These are phyloP conservation scores for Cynopterus sphinx DNA, from an alignment of 2,797 vertebrate species.

Conservation along the genomic window DNA sequence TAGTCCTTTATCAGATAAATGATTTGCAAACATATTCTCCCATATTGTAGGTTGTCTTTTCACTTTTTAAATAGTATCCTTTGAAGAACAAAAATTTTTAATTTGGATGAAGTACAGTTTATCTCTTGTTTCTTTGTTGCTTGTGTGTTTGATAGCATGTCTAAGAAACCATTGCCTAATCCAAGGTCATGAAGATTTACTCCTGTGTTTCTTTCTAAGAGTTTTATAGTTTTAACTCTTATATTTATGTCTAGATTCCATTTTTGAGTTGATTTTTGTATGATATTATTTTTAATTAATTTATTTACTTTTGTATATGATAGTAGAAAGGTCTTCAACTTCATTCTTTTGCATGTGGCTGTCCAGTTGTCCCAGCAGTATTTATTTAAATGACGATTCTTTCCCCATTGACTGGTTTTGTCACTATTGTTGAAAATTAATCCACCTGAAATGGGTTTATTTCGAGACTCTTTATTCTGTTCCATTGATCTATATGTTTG, in stretches of 20 bases:
- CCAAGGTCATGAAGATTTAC: background rate
- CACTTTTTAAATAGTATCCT: background rate
- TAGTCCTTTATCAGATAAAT: background rate
- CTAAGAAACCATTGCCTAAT: background rate
- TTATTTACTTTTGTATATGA: background rate
- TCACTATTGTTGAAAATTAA: background rate
- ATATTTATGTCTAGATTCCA: background rate
- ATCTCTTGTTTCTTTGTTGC: background rate
- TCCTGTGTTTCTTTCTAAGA: background rate
- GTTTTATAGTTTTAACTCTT: constrained; percentile 2
- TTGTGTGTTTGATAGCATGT: background rate
- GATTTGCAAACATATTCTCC: background rate
- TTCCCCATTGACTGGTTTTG: background rate
- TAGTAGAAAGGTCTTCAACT: background rate
- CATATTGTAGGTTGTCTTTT: background rate
- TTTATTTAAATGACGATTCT: background rate
- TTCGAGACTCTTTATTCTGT: background rate
- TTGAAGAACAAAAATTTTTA: background rate
- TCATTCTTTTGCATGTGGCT: background rate
- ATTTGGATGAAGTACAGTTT: background rate
- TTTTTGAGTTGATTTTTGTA: constrained; percentile 5
- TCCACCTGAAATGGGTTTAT: background rate
- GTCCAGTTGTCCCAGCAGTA: background rate
- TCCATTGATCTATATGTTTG: background rate
- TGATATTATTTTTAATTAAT: background rate